Evolutionary conservation across 1,140 invertebrate genomes (phyloP), one percentile per base, ranked within the genome.

Genomic region (Drosophila sproati): DNA sequence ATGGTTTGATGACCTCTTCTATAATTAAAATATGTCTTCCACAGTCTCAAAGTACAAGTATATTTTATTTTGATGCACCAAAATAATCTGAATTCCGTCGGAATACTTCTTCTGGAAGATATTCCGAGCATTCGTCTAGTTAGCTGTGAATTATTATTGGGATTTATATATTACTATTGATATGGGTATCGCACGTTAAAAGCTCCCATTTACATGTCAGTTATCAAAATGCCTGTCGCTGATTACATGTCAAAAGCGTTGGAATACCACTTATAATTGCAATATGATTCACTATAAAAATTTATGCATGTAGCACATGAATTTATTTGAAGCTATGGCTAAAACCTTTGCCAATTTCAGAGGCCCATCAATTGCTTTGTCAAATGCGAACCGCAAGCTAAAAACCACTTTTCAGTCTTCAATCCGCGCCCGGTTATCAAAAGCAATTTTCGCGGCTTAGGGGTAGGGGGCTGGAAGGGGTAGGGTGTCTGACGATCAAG

Each of bases 311-410:
- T 20, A n/a, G 64, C 41, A 5, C 45, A 32, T 69, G 43, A 73
- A 55, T 73, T 43, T 74, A 69, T 48, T 43, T 62, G 20, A 48
- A 37, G 52, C 37, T 52, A 2, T 61, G 29, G 10, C 29, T 20
- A 47, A 69, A 70, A 51, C 67, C 41, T 51, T 62, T 43, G 57
- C 57, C 72, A 74, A 74, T 74, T 74, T 74, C 57, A 74, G 67
- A 85, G 71, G 63, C 76, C 72, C 83, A 87, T 87, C 82, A 87
- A 82, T 87, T 87, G 83, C 82, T 79, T 88, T 82, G 83, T 82
- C 79, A 87, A 88, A 77, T 80, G 81, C 76, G 66, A 82, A 70
- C 81, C 83, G 34, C 73, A 50, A 86, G 74, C 74, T 34, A 78
- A 74, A 59, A 67, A 87, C 81, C 79, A 83, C 81, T 83, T 85